Evolutionary conservation across 2,888 invertebrate genomes (phyloP).

Genomic region (Globia sparganii): DNA sequence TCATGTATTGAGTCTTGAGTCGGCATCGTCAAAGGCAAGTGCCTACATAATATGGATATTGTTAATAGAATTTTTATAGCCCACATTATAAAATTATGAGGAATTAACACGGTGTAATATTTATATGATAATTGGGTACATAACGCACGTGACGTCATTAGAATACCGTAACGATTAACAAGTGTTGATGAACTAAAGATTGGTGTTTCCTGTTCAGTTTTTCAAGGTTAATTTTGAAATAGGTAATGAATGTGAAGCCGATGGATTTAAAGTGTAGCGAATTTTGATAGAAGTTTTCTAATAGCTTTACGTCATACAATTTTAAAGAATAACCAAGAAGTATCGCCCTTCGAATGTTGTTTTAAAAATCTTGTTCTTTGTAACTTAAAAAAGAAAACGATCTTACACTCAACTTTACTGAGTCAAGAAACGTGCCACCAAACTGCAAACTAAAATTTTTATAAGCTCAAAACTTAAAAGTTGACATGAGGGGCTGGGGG

Average conservation of each 20-base stretch:
- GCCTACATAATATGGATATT: conserved; percentile 65
- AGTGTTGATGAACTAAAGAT: conserved; percentile 60
- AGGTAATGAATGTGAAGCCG: conserved; percentile 20
- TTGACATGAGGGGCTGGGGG: conserved; percentile 78
- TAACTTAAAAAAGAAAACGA: conserved; percentile 18
- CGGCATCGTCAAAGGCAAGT: conserved; percentile 51
- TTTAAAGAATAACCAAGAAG: neutral
- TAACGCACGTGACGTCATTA: conserved; percentile 51
- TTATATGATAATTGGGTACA: conserved; percentile 52
- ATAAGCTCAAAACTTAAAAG: conserved; percentile 73
- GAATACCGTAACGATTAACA: conserved; percentile 48
- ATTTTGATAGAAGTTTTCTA: conserved; percentile 16
- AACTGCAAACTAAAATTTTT: conserved; percentile 55
- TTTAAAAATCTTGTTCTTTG: conserved; percentile 2
- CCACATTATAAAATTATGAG: conserved; percentile 63
- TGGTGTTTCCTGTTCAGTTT: conserved; percentile 34
- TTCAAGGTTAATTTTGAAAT: conserved; percentile 43
- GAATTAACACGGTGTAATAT: conserved; percentile 63
- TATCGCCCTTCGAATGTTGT: neutral
- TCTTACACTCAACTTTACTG: neutral
- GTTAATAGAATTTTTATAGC: conserved; percentile 68
- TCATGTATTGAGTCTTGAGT: conserved; percentile 44
- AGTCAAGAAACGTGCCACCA: conserved; percentile 22
- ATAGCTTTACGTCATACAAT: neutral
- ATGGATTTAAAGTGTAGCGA: conserved; percentile 10